Base-by-base conservation (phyloP, 2,797 vertebrate species). In the Bovichtus diacanthus region DNA sequence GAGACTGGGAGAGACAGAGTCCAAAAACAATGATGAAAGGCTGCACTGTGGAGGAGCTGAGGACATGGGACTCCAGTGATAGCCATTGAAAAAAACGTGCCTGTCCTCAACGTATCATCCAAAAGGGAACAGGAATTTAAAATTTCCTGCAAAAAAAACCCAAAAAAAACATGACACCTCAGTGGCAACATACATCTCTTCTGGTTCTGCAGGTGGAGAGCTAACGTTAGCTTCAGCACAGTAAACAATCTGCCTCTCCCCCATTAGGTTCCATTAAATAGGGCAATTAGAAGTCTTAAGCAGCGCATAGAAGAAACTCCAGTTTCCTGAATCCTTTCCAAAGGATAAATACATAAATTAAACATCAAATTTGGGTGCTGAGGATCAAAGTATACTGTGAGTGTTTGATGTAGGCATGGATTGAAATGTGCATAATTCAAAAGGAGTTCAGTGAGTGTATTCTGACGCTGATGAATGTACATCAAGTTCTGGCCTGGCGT, bases 311-410 rank as follows among this genome's bases (percentile, higher is more conserved):
- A 55, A 59, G 54, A 69, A 49, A 68, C 31, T 41, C 21, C 25
- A 18, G n/a, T 70, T 80, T 82, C 59, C 66, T 54, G 43, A 81
- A 63, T 79, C 68, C 53, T 76, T 69, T 83, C 70, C 60, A 79
- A 77, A 13, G 74, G 75, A 86, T 82, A 83, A 89, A 86, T 83
- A 79, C 68, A 87, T 82, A 83, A 92, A 87, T 87, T 55, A 86
- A 90, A 84, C 68, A 84, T 88, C 6, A 63, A 34, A 68, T 73
- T 74, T 72, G 44, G 66, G 51, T 36, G 59, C 31, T 54, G 67
- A 50, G 59, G 87, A 91, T 91, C 88, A 92, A 90, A 91, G 62
- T 83, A 3, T 13, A 21, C 5, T 9, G 16, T 50, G 50, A 74
- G 51, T 73, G 77, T 89, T 90, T 92, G 87, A 91, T 88, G 82